Evolutionary conservation across 2,888 invertebrate genomes (phyloP).

Genomic region (Caradrina clavipalpis): DNA sequence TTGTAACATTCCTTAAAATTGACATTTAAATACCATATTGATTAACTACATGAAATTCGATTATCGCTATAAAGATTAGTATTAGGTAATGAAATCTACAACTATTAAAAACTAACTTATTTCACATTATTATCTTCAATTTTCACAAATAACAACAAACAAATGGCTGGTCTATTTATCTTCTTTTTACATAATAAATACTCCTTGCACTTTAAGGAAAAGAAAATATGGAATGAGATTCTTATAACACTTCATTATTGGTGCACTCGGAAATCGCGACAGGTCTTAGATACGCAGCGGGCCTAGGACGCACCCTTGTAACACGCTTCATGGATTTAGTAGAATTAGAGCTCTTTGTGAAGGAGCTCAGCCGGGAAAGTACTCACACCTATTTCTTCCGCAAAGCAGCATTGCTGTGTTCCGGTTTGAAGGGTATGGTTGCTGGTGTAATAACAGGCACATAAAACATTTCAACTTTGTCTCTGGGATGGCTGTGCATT

Average conservation of each 20-base stretch:
- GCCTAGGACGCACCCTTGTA: constrained; percentile 23
- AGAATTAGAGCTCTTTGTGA: too few species aligned
- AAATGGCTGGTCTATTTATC: constrained; percentile 54
- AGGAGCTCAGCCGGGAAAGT: too few species aligned
- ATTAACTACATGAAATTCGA: constrained; percentile 41
- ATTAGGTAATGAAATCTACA: constrained; percentile 49
- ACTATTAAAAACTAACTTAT: constrained; percentile 38
- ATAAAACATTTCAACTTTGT: too few species aligned
- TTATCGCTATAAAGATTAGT: constrained; percentile 26
- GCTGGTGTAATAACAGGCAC: too few species aligned
- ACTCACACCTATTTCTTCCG: too few species aligned
- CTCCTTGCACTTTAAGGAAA: constrained; percentile 19
- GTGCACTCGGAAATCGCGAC: constrained; percentile 69
- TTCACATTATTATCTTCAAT: constrained; percentile 21
- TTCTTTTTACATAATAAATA: constrained; percentile 24
- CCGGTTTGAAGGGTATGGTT: too few species aligned
- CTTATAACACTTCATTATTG: constrained; percentile 17
- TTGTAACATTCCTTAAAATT: constrained; percentile 41
- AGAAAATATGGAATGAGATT: constrained; percentile 36
- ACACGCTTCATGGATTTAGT: neutral
- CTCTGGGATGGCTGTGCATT: too few species aligned
- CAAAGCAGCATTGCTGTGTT: too few species aligned
- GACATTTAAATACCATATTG: constrained; percentile 33
- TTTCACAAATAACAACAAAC: constrained; percentile 42
- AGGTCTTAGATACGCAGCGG: constrained; percentile 69